phyloP scores from a whole-genome alignment of 2,797 vertebrate genomes.

The Tachyglossus aculeatus region DNA sequence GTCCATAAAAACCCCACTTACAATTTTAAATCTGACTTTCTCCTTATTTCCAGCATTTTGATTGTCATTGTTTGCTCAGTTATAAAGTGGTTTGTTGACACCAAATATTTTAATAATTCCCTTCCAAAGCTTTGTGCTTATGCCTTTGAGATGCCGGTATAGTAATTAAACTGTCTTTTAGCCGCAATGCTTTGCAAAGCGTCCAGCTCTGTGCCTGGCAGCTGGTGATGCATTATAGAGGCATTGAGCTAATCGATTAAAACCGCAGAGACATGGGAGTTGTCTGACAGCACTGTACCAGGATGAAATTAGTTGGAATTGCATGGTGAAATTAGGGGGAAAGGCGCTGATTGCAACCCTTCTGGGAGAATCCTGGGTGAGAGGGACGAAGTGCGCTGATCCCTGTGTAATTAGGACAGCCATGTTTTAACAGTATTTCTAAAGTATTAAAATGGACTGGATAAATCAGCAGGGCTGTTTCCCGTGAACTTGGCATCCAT shows the following conservation, averaged over 20 bases:
- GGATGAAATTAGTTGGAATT: constrained; percentile 90
- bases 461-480: constrained; percentile 79
- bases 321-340: constrained; percentile 81
- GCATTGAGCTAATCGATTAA: constrained; percentile 93
- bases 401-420: constrained; percentile 87
- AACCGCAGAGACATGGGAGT: constrained; percentile 88
- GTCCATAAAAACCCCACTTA: constrained; percentile 58
- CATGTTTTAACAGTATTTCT: constrained; percentile 86
- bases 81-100: constrained; percentile 77
- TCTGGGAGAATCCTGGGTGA: constrained; percentile 84
- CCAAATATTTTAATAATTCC: constrained; percentile 79
- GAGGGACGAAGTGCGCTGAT: constrained; percentile 81
- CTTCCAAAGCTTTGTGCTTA: constrained; percentile 73
- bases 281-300: constrained; percentile 89
- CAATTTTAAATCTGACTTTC: constrained; percentile 64
- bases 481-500: constrained; percentile 84
- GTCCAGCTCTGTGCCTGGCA: constrained; percentile 85
- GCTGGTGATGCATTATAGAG: constrained; percentile 93
- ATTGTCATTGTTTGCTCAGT: constrained; percentile 69
- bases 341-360: constrained; percentile 84
- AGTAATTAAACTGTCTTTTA: constrained; percentile 91
- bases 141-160: constrained; percentile 82
- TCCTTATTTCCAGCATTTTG: constrained; percentile 68
- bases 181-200: constrained; percentile 81
- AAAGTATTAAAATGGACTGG: constrained; percentile 84